Base-by-base conservation (phyloP, 2,113 vertebrate genomes). In the Sisor rabdophorus region DNA sequence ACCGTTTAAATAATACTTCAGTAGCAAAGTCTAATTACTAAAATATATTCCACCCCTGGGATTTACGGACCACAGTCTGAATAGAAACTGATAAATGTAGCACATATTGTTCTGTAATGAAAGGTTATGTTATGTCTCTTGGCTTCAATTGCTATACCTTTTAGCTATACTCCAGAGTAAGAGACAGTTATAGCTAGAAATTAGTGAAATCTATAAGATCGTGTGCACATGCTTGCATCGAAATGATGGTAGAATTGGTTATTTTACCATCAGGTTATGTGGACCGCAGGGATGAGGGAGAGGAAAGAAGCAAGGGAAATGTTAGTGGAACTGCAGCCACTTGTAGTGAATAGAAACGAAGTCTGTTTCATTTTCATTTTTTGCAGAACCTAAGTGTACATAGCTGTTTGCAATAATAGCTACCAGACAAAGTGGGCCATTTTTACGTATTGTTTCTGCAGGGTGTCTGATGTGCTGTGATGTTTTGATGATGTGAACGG, bases 301-400 rank as follows among this genome's bases (percentile, higher is more conserved):
- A 48, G 8, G 40, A 13, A 58, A 59, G 24, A 50, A 2, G 13
- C 26, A 20, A 26, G 20, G 19, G 20, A 32, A 26, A 65, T 17
- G 24, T 50, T 50, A n/a, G 36, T 26, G 22, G 48, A 77, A 48
- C 58, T 50, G 40, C 75, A 16, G 64, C 53, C 30, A 68, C 40
- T 71, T 59, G 53, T 44, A 54, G n/a, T 26, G 30, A 15, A 75
- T 26, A 54, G 50, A 75, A 24, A 61, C n/a, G 63, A 48, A 58
- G 61, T 71, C 55, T 71, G 56, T 36, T 26, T 19, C 65, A 15
- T 19, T 12, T 60, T 36, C 52, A 26, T 15, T 71, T 15, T 71
- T 71, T 60, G 56, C 20, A 30, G 63, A 53, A 32, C 26, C 61
- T 4, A 70, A 70, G 75, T 26, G 30, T 53, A 17, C 67, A 40